A percentile compares a stretch with the other conserved stretches of the same genome.
Conservation (phyloP, 2,888 invertebrate genomes). For the Germaria angustata region DNA sequence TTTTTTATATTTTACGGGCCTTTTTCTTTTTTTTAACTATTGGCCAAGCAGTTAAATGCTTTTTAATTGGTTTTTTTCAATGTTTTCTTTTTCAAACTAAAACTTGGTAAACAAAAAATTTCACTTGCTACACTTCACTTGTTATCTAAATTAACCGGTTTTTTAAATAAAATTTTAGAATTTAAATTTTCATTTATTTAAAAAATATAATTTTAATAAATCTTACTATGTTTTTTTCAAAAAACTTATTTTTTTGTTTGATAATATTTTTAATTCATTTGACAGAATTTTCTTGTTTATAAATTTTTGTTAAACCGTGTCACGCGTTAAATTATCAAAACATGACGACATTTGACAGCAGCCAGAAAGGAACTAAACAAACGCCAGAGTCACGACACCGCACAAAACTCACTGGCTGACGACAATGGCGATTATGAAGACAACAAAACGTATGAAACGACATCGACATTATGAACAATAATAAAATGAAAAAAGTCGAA, state of each 20-base stretch:
- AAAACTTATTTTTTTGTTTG: slow-evolving; percentile 34
- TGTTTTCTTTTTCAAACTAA: slow-evolving; percentile 18
- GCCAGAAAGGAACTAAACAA: slow-evolving; percentile 80
- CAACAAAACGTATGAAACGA: slow-evolving; percentile 66
- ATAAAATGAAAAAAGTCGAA: slow-evolving; percentile 51
- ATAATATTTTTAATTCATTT: slow-evolving; percentile 31
- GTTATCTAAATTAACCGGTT: slow-evolving; percentile 61
- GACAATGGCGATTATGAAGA: slow-evolving; percentile 67
- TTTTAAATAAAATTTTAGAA: slow-evolving; percentile 40
- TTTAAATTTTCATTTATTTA: slow-evolving; percentile 9
- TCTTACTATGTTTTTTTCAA: slow-evolving; percentile 20
- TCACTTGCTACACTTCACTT: slow-evolving; percentile 67
- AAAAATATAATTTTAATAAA: background rate
- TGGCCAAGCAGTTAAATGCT: slow-evolving; percentile 54
- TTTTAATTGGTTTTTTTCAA: slow-evolving; percentile 59
- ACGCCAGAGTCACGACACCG: slow-evolving; percentile 74
- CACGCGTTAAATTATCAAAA: slow-evolving; percentile 72
- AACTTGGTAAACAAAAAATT: slow-evolving; percentile 58
- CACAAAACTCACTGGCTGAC: slow-evolving; percentile 75
- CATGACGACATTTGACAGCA: slow-evolving; percentile 80
- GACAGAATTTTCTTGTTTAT: slow-evolving; percentile 52
- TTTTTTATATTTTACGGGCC: slow-evolving; percentile 30
- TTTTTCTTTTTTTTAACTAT: slow-evolving; percentile 54
- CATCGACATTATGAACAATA: slow-evolving; percentile 62
- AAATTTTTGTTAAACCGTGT: slow-evolving; percentile 69